Base-by-base conservation (phyloP, 2,888 invertebrate genomes). In the Baronia brevicornis region DNA sequence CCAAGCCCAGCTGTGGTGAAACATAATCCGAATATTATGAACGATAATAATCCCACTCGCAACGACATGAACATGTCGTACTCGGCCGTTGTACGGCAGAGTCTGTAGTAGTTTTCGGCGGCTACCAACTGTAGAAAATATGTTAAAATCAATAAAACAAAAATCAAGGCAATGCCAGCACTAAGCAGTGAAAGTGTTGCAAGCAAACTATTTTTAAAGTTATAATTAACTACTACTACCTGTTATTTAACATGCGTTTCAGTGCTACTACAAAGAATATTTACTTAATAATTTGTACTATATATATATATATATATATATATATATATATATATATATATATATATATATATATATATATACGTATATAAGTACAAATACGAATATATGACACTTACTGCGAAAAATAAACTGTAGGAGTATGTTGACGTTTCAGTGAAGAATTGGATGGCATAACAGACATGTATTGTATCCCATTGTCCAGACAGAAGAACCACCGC, bases 401-500 rank as follows among this genome's bases (percentile, higher is more conserved):
- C 72, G 33, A 89, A 79, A 10, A 62, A 60, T 0, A 69, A 1
- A 3, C 51, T 63, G 38, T 67, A 74, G 17, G 50, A 30, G 85
- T 90, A 86, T 42, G 90, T 89, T 34, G 91, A 88, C 1, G 89
- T 71, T 8, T 88, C 86, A 3, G 89, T 88, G 6, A 91, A 62
- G 51, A 89, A 88, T 84, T 91, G 91, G 77, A 90, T 85, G 33
- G 85, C 80, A 34, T 84, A 74, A 69, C 93, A 93, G 1, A 91
- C 87, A 2, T 78, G 68, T 1, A 85, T 51, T 13, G 79, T 82
- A 38, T 89, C 87, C 60, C 85, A 82, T 36, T 86, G 64, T 0
- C 89, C 90, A 0, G 92, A 90, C 7, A 93, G 70, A 18, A 93
- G 86, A 0, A 91, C 88, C 3, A 91, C 88, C 0, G 89, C 88